phyloP scores from a whole-genome alignment of 2,888 invertebrate species.

The Ernsta delagoae region DNA sequence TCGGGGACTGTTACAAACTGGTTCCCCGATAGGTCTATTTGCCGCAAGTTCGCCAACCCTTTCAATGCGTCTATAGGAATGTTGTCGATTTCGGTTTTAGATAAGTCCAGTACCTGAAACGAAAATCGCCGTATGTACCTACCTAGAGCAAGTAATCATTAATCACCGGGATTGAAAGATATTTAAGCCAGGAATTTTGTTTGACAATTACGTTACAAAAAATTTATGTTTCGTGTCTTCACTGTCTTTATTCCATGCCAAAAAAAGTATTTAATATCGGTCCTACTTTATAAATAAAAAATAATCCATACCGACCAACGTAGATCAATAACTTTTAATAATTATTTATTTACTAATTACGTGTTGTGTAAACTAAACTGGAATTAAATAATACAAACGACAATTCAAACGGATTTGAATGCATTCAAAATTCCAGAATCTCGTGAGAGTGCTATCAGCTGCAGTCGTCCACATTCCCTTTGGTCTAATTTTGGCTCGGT shows the following conservation, averaged over 20 bases:
- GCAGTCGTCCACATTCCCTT: conserved; percentile 34
- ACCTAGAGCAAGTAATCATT: too few relatives aligned
- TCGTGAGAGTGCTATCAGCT: conserved; percentile 31
- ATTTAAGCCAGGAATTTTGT: neutral
- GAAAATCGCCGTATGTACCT: neutral
- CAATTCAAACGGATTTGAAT: conserved; percentile 3
- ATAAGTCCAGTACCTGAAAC: conserved; percentile 82
- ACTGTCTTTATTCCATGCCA: neutral
- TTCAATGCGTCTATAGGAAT: conserved; percentile 83
- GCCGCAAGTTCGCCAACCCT: conserved; percentile 76
- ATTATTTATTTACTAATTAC: too few relatives aligned
- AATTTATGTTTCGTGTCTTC: neutral
- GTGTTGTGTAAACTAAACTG: too few relatives aligned
- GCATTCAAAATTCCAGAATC: conserved; percentile 33
- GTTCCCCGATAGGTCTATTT: conserved; percentile 85
- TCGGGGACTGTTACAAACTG: conserved; percentile 85
- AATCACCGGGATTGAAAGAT: neutral
- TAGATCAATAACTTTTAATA: too few relatives aligned
- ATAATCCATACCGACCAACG: too few relatives aligned
- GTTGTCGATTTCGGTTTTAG: conserved; percentile 84
- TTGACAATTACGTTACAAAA: too few relatives aligned
- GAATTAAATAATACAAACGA: too few relatives aligned
- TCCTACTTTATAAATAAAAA: too few relatives aligned
- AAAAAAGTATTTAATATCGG: too few relatives aligned
- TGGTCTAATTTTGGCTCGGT: conserved; percentile 30